These are phyloP conservation scores for Malurus leucopterus DNA, from an alignment of 2,797 vertebrate genomes.

Conservation along the genomic window DNA sequence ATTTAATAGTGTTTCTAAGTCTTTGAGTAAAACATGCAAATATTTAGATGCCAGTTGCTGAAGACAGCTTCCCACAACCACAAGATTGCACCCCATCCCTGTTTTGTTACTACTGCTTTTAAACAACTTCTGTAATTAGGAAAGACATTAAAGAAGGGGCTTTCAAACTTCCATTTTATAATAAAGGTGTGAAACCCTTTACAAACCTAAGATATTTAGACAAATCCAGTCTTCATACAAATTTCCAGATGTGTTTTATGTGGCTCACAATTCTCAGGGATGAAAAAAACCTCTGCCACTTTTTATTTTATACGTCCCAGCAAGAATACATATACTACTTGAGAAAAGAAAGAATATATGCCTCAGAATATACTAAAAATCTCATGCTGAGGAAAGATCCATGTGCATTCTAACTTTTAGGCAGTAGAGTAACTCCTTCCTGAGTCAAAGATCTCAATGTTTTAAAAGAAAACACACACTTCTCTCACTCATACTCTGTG, in stretches of 20 bases:
- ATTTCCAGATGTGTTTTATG: not conserved
- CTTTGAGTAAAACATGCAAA: not conserved
- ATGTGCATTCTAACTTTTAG: not conserved
- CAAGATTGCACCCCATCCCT: not conserved
- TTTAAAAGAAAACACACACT: not conserved
- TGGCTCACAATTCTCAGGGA: not conserved
- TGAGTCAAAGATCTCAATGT: not conserved
- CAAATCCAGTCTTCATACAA: not conserved
- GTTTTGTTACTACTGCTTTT: fast-evolving
- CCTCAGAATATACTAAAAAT: not conserved
- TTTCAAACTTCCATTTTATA: not conserved
- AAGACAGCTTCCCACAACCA: not conserved
- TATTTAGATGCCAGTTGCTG: not conserved
- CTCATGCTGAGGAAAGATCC: not conserved
- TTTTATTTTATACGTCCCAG: not conserved
- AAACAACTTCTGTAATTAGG: not conserved
- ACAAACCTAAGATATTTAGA: not conserved
- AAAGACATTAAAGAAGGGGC: not conserved
- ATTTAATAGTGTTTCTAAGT: not conserved
- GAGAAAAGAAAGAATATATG: not conserved
- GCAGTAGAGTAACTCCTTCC: not conserved
- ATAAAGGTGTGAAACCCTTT: not conserved
- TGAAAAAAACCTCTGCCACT: not conserved
- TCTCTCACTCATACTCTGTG: not conserved
- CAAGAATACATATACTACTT: not conserved